phyloP scores from a whole-genome alignment of 2,113 vertebrate genomes.

The Muntiacus muntjak region DNA sequence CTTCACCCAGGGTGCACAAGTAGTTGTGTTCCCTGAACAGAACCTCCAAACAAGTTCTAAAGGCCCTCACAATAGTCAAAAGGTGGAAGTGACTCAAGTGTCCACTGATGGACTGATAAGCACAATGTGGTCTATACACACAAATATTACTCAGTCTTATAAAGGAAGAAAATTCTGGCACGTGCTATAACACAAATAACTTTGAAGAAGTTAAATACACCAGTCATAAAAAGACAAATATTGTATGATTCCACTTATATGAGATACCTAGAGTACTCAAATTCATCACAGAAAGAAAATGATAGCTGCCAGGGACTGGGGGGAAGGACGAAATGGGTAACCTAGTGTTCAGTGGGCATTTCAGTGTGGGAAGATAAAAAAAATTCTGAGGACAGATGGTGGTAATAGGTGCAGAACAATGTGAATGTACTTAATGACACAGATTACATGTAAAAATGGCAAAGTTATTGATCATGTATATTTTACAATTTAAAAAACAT shows the following conservation, averaged over 20 bases:
- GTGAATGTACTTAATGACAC: neutral
- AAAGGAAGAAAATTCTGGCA: neutral
- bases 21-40: neutral
- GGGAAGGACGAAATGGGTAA: neutral
- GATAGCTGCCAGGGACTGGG: neutral
- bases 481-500: neutral
- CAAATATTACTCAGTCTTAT: neutral
- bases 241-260: neutral
- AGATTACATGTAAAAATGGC: neutral
- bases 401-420: neutral
- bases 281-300: neutral
- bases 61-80: neutral
- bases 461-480: neutral
- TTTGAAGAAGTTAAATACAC: neutral
- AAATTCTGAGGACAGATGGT: neutral
- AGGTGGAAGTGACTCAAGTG: neutral
- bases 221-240: neutral
- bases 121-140: neutral
- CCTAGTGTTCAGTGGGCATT: neutral
- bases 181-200: neutral
- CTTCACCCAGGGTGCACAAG: neutral
- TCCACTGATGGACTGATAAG: neutral
- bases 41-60: neutral
- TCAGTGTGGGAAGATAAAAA: neutral
- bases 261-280: neutral